phyloP scores from a whole-genome alignment of 2,113 vertebrate species.

The Pomatorhinus ruficollis region DNA sequence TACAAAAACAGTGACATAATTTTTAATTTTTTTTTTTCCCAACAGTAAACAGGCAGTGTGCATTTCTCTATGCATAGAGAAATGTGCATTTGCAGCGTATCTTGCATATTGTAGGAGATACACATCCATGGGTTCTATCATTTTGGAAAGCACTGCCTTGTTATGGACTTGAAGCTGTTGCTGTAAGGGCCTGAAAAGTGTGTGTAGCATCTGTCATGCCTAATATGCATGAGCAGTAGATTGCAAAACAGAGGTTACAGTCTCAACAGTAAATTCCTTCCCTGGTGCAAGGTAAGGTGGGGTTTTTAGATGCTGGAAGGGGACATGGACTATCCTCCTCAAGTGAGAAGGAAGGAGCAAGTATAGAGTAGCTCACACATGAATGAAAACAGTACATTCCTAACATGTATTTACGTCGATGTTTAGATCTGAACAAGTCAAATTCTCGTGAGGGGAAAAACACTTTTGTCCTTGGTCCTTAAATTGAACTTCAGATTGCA shows the following conservation, averaged over 20 bases:
- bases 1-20: not conserved
- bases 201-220: not conserved
- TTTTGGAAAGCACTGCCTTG: not conserved
- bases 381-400: not conserved
- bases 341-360: not conserved
- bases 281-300: not conserved
- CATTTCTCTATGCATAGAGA: not conserved
- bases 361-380: not conserved
- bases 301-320: not conserved
- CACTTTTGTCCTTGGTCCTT: not conserved
- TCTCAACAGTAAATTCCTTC: not conserved
- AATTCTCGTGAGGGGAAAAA: not conserved
- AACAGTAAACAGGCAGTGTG: not conserved
- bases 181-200: not conserved
- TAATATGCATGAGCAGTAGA: not conserved
- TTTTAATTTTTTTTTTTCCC: not conserved
- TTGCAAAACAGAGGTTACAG: not conserved
- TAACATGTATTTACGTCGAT: not conserved
- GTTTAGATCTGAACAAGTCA: not conserved
- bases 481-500: conserved; percentile 23
- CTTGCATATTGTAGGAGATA: not conserved
- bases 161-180: not conserved
- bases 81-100: not conserved
- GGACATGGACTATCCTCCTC: not conserved
- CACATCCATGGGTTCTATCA: not conserved